These are phyloP conservation scores for Bombyx huttoni DNA, from an alignment of 2,888 invertebrate genomes.

Conservation along the genomic window DNA sequence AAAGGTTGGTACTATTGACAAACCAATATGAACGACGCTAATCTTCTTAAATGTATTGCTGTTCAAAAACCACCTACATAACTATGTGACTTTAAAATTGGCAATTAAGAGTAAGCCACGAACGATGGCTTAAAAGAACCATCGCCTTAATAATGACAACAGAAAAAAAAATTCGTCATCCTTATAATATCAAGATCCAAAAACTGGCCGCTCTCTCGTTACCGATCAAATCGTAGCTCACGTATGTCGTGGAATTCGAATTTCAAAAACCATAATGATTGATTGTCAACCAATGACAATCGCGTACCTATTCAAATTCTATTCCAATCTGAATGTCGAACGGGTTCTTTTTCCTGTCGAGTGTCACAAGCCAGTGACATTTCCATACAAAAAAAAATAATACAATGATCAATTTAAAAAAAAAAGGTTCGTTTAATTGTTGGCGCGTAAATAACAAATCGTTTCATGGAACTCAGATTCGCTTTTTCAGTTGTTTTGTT, in stretches of 20 bases:
- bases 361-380: slow-evolving; percentile 35
- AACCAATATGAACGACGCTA: not conserved
- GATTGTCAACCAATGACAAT: slow-evolving; percentile 69
- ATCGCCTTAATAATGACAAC: slow-evolving; percentile 10
- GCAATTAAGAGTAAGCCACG: too few relatives aligned
- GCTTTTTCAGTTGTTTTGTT: slow-evolving; percentile 2
- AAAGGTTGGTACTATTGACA: slow-evolving; percentile 1
- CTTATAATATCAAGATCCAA: slow-evolving; percentile 26
- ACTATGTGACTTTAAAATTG: too few relatives aligned
- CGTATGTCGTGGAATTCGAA: slow-evolving; percentile 55
- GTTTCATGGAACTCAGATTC: slow-evolving; percentile 1
- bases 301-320: slow-evolving; percentile 60
- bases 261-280: slow-evolving; percentile 67
- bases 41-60: not conserved
- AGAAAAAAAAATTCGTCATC: slow-evolving; percentile 20
- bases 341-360: slow-evolving; percentile 58
- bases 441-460: slow-evolving; percentile 4
- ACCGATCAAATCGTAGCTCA: slow-evolving; percentile 51
- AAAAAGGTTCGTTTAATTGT: slow-evolving; percentile 24
- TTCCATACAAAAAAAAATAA: slow-evolving; percentile 29
- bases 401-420: slow-evolving; percentile 51
- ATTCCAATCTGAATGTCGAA: slow-evolving; percentile 61
- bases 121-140: too few relatives aligned
- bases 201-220: slow-evolving; percentile 32
- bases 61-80: not conserved